These are phyloP conservation scores for Cerceris rybyensis DNA, from an alignment of 2,888 invertebrate species.

Conservation along the genomic window DNA sequence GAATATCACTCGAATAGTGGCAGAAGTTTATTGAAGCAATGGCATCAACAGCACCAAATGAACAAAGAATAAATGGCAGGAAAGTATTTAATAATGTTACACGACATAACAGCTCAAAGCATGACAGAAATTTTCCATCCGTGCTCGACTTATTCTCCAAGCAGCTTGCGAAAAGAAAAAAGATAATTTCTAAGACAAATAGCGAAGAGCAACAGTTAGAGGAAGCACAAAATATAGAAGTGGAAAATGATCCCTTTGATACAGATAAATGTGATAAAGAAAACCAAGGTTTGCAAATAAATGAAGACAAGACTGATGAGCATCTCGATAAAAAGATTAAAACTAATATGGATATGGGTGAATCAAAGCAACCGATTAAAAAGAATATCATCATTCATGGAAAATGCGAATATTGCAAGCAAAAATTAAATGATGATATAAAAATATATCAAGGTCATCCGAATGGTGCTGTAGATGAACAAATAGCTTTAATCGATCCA, in stretches of 20 bases:
- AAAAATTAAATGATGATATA: slow-evolving; percentile 82
- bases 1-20: neutral
- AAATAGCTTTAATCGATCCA: slow-evolving; percentile 88
- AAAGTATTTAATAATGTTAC: neutral
- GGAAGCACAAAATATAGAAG: neutral
- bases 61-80: neutral
- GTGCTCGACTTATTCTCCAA: slow-evolving; percentile 36
- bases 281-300: slow-evolving; percentile 27
- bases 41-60: neutral
- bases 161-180: slow-evolving; percentile 36
- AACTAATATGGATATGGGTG: slow-evolving; percentile 15
- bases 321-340: slow-evolving; percentile 56
- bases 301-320: slow-evolving; percentile 12
- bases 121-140: slow-evolving; percentile 9
- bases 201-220: neutral
- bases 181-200: neutral
- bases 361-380: slow-evolving; percentile 33
- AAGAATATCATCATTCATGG: slow-evolving; percentile 31
- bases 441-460: slow-evolving; percentile 89
- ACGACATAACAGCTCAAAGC: slow-evolving; percentile 5
- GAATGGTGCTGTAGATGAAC: slow-evolving; percentile 89
- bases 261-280: slow-evolving; percentile 31
- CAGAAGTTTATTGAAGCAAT: neutral
- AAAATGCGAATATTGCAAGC: slow-evolving; percentile 83
- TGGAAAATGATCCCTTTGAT: neutral